phyloP scores from a whole-genome alignment of 2,797 vertebrate species.

The Momotus momota region DNA sequence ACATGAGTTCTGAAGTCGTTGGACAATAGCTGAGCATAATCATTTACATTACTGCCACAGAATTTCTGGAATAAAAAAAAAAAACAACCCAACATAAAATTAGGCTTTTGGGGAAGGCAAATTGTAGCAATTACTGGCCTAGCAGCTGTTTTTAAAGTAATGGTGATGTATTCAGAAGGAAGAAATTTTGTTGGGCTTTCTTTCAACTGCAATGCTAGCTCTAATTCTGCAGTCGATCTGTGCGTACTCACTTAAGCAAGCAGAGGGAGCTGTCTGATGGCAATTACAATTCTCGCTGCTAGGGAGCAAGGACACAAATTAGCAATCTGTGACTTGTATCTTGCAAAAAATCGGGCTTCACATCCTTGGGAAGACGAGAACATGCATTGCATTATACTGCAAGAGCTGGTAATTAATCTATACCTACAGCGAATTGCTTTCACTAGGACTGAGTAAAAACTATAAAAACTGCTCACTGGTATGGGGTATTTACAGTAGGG shows the following conservation, averaged over 20 bases:
- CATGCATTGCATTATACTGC: neutral
- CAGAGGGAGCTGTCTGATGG: neutral
- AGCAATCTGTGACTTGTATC: neutral
- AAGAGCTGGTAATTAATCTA: neutral
- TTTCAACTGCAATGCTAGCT: neutral
- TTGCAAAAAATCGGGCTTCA: neutral
- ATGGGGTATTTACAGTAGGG: neutral
- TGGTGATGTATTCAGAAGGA: conserved; percentile 8
- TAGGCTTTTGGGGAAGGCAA: conserved; percentile 36
- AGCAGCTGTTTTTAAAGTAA: neutral
- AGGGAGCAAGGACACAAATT: neutral
- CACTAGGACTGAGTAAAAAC: neutral
- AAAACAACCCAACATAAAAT: neutral
- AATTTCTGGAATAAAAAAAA: neutral
- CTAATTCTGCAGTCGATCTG: neutral
- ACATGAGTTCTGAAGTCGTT: neutral
- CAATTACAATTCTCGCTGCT: neutral
- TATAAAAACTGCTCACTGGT: neutral
- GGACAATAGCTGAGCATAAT: conserved; percentile 29
- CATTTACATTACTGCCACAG: conserved; percentile 29
- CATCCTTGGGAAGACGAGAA: neutral
- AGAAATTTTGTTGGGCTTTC: neutral
- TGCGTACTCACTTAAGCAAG: neutral
- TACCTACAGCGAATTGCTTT: neutral
- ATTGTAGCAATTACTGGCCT: conserved; percentile 50